These are phyloP conservation scores for Xylocampa areola DNA, from an alignment of 2,888 invertebrate species.

Conservation along the genomic window DNA sequence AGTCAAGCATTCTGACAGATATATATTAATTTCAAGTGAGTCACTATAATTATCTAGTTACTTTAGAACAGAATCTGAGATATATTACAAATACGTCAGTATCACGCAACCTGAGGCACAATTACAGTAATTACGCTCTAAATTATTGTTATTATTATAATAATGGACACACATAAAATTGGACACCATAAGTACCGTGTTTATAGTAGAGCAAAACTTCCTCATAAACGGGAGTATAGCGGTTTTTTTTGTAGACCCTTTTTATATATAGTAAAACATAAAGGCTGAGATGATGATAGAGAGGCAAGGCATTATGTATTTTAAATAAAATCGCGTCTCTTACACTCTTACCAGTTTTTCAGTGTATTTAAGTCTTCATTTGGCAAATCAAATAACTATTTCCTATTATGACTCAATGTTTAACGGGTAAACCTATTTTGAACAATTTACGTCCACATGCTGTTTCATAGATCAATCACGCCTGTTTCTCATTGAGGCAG, in stretches of 20 bases:
- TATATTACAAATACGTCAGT: conserved; percentile 13
- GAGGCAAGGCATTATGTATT: no score
- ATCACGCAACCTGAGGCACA: conserved; percentile 26
- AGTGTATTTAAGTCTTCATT: no score
- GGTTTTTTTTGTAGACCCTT: conserved; percentile 24
- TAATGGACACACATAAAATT: conserved; percentile 26
- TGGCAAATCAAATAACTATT: no score
- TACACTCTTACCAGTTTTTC: no score
- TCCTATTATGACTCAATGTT: no score
- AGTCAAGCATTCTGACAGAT: background rate
- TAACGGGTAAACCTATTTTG: no score
- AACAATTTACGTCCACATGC: no score
- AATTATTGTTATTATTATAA: conserved; percentile 23
- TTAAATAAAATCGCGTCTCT: no score
- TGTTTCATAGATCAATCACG: no score
- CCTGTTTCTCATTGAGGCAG: no score
- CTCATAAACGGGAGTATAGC: conserved; percentile 22
- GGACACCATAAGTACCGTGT: conserved; percentile 32
- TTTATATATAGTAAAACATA: no score
- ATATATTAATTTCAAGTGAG: conserved; percentile 18
- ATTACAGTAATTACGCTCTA: conserved; percentile 44
- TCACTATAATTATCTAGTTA: conserved; percentile 4
- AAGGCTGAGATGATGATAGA: no score
- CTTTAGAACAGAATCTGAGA: conserved; percentile 13
- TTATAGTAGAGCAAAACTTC: conserved; percentile 41